phyloP scores from a whole-genome alignment of 2,888 invertebrate genomes.

The Odontocolon sp. region DNA sequence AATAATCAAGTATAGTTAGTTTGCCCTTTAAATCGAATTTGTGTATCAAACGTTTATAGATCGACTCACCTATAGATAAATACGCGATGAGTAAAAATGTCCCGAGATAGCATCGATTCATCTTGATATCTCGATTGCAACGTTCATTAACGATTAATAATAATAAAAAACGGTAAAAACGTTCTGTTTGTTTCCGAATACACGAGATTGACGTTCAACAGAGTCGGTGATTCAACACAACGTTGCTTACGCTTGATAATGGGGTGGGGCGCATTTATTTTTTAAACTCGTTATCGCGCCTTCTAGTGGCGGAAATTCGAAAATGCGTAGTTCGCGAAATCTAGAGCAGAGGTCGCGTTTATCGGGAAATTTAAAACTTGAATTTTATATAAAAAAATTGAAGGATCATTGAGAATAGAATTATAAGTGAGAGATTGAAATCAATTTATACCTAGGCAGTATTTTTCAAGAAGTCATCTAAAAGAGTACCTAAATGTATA shows the following conservation, averaged over 20 bases:
- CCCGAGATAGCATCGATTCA: constrained; percentile 42
- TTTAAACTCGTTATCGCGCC: neutral
- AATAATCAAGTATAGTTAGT: neutral
- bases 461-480: too few relatives aligned
- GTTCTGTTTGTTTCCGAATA: neutral
- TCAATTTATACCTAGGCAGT: too few relatives aligned
- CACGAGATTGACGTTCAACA: constrained; percentile 36
- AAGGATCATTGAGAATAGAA: too few relatives aligned
- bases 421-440: too few relatives aligned
- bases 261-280: constrained; percentile 12
- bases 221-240: constrained; percentile 40
- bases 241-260: constrained; percentile 3
- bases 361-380: neutral
- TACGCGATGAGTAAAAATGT: constrained; percentile 23
- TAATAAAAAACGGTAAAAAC: neutral
- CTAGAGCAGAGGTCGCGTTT: neutral
- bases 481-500: too few relatives aligned
- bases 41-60: neutral
- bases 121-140: constrained; percentile 6
- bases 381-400: too few relatives aligned
- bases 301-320: neutral
- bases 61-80: constrained; percentile 45
- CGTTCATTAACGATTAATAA: constrained; percentile 23
- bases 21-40: neutral
- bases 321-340: neutral